These are phyloP conservation scores for Diprion similis DNA, from an alignment of 1,140 invertebrate genomes.

Conservation along the genomic window DNA sequence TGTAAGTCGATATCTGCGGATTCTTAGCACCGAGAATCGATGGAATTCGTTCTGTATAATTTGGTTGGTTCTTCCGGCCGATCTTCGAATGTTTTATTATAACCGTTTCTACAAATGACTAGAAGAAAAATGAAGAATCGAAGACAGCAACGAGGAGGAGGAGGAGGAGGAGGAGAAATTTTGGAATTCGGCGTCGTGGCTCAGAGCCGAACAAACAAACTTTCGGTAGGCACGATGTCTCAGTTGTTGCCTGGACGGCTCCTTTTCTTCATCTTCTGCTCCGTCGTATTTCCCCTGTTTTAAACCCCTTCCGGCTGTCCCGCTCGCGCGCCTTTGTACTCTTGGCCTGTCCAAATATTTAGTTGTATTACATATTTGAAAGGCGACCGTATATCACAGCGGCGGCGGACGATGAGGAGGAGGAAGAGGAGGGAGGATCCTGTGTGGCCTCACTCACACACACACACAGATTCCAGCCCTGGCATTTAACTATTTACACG, in stretches of 20 bases:
- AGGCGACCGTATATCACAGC: not conserved
- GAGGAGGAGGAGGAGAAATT: not conserved
- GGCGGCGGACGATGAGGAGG: too few relatives aligned
- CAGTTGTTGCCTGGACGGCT: not conserved
- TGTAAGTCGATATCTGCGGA: too few relatives aligned
- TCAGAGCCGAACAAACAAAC: too few relatives aligned
- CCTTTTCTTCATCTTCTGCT: not conserved
- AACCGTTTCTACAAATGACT: too few relatives aligned
- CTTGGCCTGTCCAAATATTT: constrained; percentile 2
- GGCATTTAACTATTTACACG: constrained; percentile 13
- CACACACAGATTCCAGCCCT: not conserved
- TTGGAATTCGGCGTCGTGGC: not conserved
- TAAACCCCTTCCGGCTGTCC: not conserved
- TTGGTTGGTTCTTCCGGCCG: too few relatives aligned
- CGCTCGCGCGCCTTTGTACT: not conserved
- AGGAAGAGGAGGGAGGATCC: not conserved
- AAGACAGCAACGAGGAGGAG: too few relatives aligned
- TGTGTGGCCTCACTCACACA: not conserved
- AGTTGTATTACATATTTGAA: not conserved
- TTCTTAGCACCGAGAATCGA: too few relatives aligned
- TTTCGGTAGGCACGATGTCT: too few relatives aligned
- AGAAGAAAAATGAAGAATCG: too few relatives aligned
- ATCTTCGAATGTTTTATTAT: too few relatives aligned
- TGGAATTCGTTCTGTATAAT: too few relatives aligned
- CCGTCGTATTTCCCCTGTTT: too few relatives aligned